A percentile compares a stretch with the other conserved stretches of the same genome.
These are phyloP conservation scores for Taenaris catops DNA, from an alignment of 2,888 invertebrate genomes.

Conservation along the genomic window DNA sequence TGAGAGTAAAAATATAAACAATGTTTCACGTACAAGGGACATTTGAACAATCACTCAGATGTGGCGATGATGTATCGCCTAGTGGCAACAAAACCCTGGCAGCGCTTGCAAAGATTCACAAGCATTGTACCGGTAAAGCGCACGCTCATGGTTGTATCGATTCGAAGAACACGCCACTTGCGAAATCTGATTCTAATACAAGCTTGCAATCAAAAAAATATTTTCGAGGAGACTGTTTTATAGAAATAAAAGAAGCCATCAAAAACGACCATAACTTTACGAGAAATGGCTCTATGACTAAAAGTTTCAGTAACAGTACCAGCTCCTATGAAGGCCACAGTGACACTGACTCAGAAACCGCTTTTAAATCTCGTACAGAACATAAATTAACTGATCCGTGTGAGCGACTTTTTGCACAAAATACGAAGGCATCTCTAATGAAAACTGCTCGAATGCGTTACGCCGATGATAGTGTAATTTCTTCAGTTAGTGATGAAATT, in stretches of 20 bases:
- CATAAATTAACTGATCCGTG: conserved; percentile 59
- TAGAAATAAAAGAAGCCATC: conserved; percentile 63
- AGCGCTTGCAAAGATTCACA: conserved; percentile 81
- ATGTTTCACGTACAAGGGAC: conserved; percentile 77
- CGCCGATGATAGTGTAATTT: conserved; percentile 65
- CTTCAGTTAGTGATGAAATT: conserved; percentile 55
- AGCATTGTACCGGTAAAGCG: conserved; percentile 86
- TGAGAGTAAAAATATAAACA: conserved; percentile 39
- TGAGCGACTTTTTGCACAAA: conserved; percentile 75
- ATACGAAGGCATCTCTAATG: conserved; percentile 80
- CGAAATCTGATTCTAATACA: conserved; percentile 68
- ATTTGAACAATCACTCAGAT: conserved; percentile 81
- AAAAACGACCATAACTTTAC: conserved; percentile 39
- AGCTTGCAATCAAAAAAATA: conserved; percentile 67
- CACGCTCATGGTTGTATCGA: conserved; percentile 86
- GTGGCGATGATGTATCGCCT: conserved; percentile 67
- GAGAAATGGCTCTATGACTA: conserved; percentile 52
- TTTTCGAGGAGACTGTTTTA: conserved; percentile 57
- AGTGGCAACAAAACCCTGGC: conserved; percentile 72
- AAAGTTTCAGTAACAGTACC: conserved; percentile 80
- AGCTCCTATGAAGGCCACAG: conserved; percentile 84
- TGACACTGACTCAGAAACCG: conserved; percentile 83
- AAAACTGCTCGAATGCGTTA: conserved; percentile 81
- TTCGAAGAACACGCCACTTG: conserved; percentile 60
- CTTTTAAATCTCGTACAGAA: conserved; percentile 50